These are phyloP conservation scores for Suillia variegata DNA, from an alignment of 2,888 invertebrate species.

Conservation along the genomic window DNA sequence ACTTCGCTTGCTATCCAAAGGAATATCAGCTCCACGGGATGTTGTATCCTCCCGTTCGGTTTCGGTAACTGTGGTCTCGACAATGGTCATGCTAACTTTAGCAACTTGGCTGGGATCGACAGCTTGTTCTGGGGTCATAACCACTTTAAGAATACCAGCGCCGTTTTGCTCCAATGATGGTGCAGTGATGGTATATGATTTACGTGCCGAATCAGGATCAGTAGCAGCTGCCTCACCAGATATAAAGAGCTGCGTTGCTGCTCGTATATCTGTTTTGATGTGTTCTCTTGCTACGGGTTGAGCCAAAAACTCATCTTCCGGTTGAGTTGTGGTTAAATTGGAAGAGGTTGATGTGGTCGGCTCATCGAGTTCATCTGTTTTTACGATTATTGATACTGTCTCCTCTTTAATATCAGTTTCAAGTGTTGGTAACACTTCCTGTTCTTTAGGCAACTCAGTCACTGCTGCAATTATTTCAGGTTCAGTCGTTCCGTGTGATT, in stretches of 20 bases:
- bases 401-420: background rate
- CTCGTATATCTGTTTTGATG: conserved; percentile 40
- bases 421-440: background rate
- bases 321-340: conserved; percentile 6
- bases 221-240: conserved; percentile 46
- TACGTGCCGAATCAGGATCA: conserved; percentile 38
- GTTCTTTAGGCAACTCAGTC: background rate
- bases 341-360: background rate
- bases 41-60: conserved; percentile 25
- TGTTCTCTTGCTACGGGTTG: conserved; percentile 16
- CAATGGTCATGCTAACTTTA: conserved; percentile 56
- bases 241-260: conserved; percentile 55
- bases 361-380: background rate
- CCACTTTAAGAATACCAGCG: conserved; percentile 50
- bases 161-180: conserved; percentile 59
- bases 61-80: conserved; percentile 47
- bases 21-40: conserved; percentile 47
- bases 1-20: conserved; percentile 65
- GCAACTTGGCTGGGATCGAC: conserved; percentile 23
- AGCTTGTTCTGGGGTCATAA: conserved; percentile 29
- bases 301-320: conserved; percentile 11
- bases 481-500: too few species aligned
- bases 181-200: conserved; percentile 52
- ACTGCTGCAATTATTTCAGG: background rate
- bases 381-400: background rate